A percentile compares a stretch with the other conserved stretches of the same genome.
Evolutionary conservation across 2,888 invertebrate genomes (phyloP).

Genomic region (Ctena decussata): DNA sequence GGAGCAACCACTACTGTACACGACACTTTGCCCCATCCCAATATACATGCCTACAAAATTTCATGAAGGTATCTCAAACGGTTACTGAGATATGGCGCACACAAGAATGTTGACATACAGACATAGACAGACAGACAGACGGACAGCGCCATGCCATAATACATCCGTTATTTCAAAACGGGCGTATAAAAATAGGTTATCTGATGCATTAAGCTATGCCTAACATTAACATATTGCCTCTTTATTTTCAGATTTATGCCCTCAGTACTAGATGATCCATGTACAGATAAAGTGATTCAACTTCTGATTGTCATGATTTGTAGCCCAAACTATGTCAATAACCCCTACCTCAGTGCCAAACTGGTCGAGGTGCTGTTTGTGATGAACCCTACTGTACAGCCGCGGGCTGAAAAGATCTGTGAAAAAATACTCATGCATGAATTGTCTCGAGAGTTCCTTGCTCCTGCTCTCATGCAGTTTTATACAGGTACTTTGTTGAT

Average conservation of each 20-base stretch:
- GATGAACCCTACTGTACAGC: slow-evolving; percentile 88
- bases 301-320: slow-evolving; percentile 97
- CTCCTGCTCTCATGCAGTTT: slow-evolving; percentile 98
- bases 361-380: slow-evolving; percentile 94
- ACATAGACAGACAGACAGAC: too few species aligned
- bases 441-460: slow-evolving; percentile 93
- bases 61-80: too few species aligned
- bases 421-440: slow-evolving; percentile 95
- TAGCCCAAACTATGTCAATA: slow-evolving; percentile 96
- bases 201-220: too few species aligned
- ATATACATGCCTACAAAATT: too few species aligned
- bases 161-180: too few species aligned
- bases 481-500: slow-evolving; percentile 90
- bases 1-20: too few species aligned
- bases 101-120: too few species aligned
- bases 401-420: slow-evolving; percentile 88
- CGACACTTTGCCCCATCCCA: too few species aligned
- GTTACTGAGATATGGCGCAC: too few species aligned
- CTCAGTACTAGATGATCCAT: slow-evolving; percentile 75
- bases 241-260: slow-evolving; percentile 72
- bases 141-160: too few species aligned
- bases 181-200: too few species aligned
- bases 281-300: slow-evolving; percentile 90
- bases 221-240: too few species aligned
- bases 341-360: slow-evolving; percentile 99